Conservation (phyloP, 2,113 vertebrate species). For the Seriola quinqueradiata region DNA sequence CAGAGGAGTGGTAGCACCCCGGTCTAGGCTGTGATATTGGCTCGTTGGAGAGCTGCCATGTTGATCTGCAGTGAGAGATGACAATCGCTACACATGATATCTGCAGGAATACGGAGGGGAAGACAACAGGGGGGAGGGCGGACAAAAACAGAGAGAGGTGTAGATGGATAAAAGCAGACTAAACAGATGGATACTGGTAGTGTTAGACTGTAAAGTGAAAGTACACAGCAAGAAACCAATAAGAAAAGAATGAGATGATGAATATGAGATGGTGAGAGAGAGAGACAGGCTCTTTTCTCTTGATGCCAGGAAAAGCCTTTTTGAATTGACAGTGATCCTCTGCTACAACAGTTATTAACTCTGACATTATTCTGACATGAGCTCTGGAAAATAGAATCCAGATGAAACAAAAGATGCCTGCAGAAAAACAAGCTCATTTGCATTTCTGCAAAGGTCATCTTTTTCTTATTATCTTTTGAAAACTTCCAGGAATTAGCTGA, state of each 20-base stretch:
- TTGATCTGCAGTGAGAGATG: conserved; percentile 39
- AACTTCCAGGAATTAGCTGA: too few species aligned
- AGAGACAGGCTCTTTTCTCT: neutral
- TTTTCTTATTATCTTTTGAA: too few species aligned
- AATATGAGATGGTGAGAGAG: too few species aligned
- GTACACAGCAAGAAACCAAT: neutral
- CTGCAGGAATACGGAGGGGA: neutral
- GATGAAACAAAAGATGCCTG: too few species aligned
- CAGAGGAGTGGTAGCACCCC: neutral
- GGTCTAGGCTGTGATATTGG: conserved; percentile 34
- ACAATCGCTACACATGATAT: conserved; percentile 5
- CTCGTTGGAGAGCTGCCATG: conserved; percentile 59
- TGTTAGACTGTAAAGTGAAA: neutral
- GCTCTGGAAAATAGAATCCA: too few species aligned
- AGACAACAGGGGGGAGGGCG: too few species aligned
- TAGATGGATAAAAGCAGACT: neutral
- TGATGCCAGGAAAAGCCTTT: neutral
- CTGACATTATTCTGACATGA: too few species aligned
- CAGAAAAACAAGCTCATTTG: too few species aligned
- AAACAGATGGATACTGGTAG: neutral
- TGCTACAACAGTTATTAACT: too few species aligned
- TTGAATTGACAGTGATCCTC: too few species aligned
- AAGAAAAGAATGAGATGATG: neutral
- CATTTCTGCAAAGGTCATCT: too few species aligned
- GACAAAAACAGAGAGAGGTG: too few species aligned